Base-by-base conservation (phyloP, 2,888 invertebrate genomes). In the Protodeltote pygarga region DNA sequence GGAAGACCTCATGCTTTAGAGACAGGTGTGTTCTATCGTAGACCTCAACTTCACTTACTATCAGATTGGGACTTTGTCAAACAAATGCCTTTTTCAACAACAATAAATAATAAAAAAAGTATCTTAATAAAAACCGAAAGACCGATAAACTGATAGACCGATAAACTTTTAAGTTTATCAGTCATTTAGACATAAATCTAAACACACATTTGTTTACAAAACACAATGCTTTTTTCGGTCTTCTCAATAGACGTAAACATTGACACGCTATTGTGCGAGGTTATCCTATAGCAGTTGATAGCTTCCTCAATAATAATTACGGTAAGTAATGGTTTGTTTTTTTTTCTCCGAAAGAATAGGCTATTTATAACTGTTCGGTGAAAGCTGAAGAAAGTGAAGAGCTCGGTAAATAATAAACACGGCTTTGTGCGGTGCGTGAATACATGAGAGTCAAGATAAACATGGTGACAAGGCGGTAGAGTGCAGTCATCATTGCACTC, bases 371-470 rank as follows among this genome's bases (percentile, higher is more conserved):
- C 9, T 2, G 14, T 20, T 32, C 2, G 8, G 32, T 45, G 38
- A 45, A 44, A 44, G 55, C 23, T 39, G 9, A 44, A 55, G 62
- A 62, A 54, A 55, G 62, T 1, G 21, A 13, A 21, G 21, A 21
- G 14, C 27, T 6, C 8, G 14, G 13, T 52, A 51, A 41, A 52
- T 27, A 41, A 52, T 27, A 62, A 45, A 54, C 31, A 23, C 14
- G 5, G 25, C 8, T 35, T 32, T 32, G 27, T 46, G 24, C 5
- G 23, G 23, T 15, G 25, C 13, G 17, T 29, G 15, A 33, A 17
- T 28, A 21, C 23, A 31, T n/a, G 20, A 33, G 27, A 57, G 33
- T 35, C 13, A 15, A 32, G 5, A 16, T 27, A 42, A 58, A 58
- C 6, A 28, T 28, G 4, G n/a, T 27, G 37, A 28, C 23, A 19